Evolutionary conservation across 2,797 vertebrate species (phyloP), one percentile per base, ranked within the genome.

Genomic region (Psittacula echo): DNA sequence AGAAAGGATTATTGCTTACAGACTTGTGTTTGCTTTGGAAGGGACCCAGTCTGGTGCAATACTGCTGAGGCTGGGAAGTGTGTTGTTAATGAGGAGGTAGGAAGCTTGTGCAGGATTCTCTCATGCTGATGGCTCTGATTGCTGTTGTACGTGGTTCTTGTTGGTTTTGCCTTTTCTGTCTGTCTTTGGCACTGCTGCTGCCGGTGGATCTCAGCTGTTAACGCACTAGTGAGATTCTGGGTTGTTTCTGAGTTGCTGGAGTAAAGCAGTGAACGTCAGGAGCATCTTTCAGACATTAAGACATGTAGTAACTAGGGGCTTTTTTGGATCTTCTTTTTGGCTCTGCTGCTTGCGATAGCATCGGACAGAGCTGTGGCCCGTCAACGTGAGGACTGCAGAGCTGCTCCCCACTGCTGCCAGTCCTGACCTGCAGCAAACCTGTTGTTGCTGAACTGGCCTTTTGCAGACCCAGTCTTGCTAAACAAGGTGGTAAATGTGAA

Each of bases 191-290:
- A 16, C 26, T 3, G 1, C 56, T 47, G 24, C 42, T 66, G 61
- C 0, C 0, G 0, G 0, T 32, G 76, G 65, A 12, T 56, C 42
- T 80, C 12, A 0, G 2, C 56, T 54, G 23, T 65, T 2, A 3
- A 3, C 6, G 20, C 11, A 0, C 0, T 21, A 32, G 34, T 13
- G 24, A 62, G 26, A 14, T 75, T 66, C 54, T 54, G 5, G 21
- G 60, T 39, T 7, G 1, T 50, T 64, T 10, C 81, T 9, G 50
- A 39, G 60, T 14, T 21, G 45, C 50, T 75, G 71, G 16, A 70
- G 56, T 37, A 41, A 85, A 78, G 50, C 62, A 47, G 17, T 30
- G 27, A 3, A 54, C 39, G 24, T 17, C n/a, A 56, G 29, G 37
- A 42, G 48, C 4, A 5, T 32, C 53, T 77, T 76, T 34, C 56